phyloP scores from a whole-genome alignment of 2,888 invertebrate genomes.

The Opisthograptis luteolata region DNA sequence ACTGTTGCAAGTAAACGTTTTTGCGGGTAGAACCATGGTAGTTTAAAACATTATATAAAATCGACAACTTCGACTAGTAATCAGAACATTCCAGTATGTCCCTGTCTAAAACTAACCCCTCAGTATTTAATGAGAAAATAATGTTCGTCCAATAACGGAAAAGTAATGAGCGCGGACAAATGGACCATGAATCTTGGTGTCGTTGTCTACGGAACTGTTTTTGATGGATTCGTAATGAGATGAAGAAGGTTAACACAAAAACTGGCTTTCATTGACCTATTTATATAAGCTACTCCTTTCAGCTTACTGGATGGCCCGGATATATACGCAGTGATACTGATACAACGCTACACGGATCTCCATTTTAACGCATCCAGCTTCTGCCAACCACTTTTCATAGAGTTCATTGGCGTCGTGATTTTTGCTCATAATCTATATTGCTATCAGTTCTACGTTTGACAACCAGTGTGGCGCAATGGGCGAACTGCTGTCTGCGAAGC shows the following conservation, averaged over 20 bases:
- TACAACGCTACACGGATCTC: too few species aligned
- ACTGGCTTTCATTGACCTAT: conserved; percentile 17
- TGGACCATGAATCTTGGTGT: conserved; percentile 39
- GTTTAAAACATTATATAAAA: neutral
- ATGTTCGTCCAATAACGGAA: conserved; percentile 45
- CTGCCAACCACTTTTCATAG: too few species aligned
- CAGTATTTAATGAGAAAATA: conserved; percentile 46
- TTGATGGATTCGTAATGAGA: conserved; percentile 24
- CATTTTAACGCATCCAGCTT: too few species aligned
- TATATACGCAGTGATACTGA: neutral
- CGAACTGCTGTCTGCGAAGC: too few species aligned
- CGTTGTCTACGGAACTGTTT: conserved; percentile 29
- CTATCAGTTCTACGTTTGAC: too few species aligned
- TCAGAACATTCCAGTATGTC: conserved; percentile 13
- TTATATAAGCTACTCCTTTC: too few species aligned
- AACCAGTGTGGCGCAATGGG: too few species aligned
- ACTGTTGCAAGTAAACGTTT: too few species aligned
- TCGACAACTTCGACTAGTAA: neutral
- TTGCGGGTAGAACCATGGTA: too few species aligned
- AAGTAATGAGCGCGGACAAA: conserved; percentile 42
- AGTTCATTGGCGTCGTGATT: too few species aligned
- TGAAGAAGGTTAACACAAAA: conserved; percentile 29
- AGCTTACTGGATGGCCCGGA: too few species aligned
- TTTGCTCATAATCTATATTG: too few species aligned
- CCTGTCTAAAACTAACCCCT: conserved; percentile 38